Evolutionary conservation across 2,888 invertebrate genomes (phyloP).

Genomic region (Caenorhabditis wallacei): DNA sequence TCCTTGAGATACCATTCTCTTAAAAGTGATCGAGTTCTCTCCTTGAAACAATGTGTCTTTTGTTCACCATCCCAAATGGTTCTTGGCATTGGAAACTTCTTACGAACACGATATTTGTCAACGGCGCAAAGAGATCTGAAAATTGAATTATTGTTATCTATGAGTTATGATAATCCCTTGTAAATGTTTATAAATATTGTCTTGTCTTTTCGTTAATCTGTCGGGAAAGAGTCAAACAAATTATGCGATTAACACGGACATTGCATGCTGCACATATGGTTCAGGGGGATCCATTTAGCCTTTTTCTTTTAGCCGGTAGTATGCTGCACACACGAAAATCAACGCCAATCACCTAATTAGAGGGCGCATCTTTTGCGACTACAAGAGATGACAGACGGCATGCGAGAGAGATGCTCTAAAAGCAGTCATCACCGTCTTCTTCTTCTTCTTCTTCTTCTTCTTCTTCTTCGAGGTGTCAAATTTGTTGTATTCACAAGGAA

Average conservation of each 20-base stretch:
- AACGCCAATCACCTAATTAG: slow-evolving; percentile 65
- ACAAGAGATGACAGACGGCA: slow-evolving; percentile 54
- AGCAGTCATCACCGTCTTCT: slow-evolving; percentile 17
- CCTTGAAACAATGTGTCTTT: slow-evolving; percentile 94
- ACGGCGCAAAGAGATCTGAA: slow-evolving; percentile 90
- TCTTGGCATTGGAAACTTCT: slow-evolving; percentile 93
- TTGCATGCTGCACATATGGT: slow-evolving; percentile 48
- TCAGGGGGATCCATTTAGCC: slow-evolving; percentile 19
- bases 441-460: no score
- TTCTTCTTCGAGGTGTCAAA: slow-evolving; percentile 63
- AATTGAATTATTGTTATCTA: slow-evolving; percentile 1
- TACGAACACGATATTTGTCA: slow-evolving; percentile 92
- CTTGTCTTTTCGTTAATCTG: not conserved
- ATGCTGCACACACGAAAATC: slow-evolving; percentile 47
- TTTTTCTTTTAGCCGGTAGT: slow-evolving; percentile 27
- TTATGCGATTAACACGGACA: slow-evolving; percentile 46
- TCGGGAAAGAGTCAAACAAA: slow-evolving; percentile 13
- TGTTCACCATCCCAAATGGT: slow-evolving; percentile 98
- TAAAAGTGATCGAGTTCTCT: slow-evolving; percentile 94
- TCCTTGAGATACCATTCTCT: slow-evolving; percentile 99
- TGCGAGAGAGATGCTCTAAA: slow-evolving; percentile 47
- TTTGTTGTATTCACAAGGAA: slow-evolving; percentile 12
- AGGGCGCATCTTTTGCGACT: slow-evolving; percentile 48
- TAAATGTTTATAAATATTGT: slow-evolving; percentile 44
- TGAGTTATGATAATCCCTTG: slow-evolving; percentile 10